Evolutionary conservation across 1,140 invertebrate species (phyloP).

Genomic region (Pseudomyrmex cubaensis): DNA sequence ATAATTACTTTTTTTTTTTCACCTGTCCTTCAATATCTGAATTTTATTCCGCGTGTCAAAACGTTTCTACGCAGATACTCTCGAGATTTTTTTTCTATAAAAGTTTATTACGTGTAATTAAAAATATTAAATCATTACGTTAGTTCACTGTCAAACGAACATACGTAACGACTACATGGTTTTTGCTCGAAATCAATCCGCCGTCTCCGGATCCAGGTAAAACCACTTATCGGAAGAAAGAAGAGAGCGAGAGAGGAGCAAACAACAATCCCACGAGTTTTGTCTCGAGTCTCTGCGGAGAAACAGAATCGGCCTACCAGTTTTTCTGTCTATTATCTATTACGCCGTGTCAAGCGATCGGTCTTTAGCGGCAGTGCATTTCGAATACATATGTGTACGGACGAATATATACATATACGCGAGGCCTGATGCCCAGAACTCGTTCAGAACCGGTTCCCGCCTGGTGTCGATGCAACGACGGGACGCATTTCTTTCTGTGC

Average conservation of each 20-base stretch:
- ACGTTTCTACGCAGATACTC: background rate
- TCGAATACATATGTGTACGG: conserved; percentile 47
- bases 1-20: background rate
- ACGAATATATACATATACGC: conserved; percentile 54
- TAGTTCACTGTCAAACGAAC: background rate
- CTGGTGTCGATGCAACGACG: conserved; percentile 75
- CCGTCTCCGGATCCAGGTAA: conserved; percentile 13
- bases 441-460: conserved; percentile 79
- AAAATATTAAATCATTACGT: background rate
- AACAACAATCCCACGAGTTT: background rate
- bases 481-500: conserved; percentile 75
- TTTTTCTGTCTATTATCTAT: conserved; percentile 76
- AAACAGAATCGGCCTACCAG: conserved; percentile 66
- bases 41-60: background rate
- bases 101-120: no score
- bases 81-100: no score
- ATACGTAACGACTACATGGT: background rate
- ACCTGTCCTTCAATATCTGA: conserved; percentile 1
- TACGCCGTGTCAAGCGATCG: conserved; percentile 58
- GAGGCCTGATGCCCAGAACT: conserved; percentile 68
- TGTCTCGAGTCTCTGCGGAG: no score
- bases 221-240: background rate
- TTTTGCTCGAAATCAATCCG: conserved; percentile 4
- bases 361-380: conserved; percentile 66
- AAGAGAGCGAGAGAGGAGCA: background rate